phyloP scores from a whole-genome alignment of 2,113 vertebrate genomes.

The Leucosticte australis region DNA sequence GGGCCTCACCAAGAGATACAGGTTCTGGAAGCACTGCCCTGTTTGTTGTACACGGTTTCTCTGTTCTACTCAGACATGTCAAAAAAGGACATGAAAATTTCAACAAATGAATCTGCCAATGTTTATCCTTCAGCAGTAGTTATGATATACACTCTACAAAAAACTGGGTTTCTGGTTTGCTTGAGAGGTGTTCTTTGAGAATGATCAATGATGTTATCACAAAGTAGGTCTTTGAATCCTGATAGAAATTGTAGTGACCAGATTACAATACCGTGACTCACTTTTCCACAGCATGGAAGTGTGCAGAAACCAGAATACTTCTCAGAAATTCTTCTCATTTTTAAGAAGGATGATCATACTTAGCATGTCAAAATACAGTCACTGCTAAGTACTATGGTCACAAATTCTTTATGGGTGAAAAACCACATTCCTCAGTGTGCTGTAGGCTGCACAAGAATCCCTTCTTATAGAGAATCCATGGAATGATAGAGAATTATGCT shows the following conservation, averaged over 20 bases:
- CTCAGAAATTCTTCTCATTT: background rate
- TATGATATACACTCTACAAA: background rate
- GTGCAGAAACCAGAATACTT: background rate
- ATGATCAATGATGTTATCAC: background rate
- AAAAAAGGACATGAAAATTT: background rate
- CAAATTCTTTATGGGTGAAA: constrained; percentile 16
- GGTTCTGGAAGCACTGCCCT: background rate
- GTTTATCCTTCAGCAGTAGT: background rate
- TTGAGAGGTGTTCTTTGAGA: background rate
- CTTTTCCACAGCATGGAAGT: background rate
- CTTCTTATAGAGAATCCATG: background rate
- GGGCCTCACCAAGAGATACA: background rate
- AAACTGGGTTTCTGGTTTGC: background rate
- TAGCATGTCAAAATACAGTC: constrained; percentile 19
- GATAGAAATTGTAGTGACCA: background rate
- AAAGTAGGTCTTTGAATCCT: background rate
- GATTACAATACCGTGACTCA: background rate
- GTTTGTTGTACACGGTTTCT: background rate
- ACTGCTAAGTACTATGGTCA: constrained; percentile 13
- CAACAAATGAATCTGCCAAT: background rate
- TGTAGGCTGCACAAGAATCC: background rate
- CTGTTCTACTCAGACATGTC: background rate
- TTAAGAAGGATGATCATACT: background rate
- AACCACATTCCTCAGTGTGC: background rate
- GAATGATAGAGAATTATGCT: background rate